Evolutionary conservation across 1,140 invertebrate genomes (phyloP), one percentile per base, ranked within the genome.

Genomic region (Lucilia sericata): DNA sequence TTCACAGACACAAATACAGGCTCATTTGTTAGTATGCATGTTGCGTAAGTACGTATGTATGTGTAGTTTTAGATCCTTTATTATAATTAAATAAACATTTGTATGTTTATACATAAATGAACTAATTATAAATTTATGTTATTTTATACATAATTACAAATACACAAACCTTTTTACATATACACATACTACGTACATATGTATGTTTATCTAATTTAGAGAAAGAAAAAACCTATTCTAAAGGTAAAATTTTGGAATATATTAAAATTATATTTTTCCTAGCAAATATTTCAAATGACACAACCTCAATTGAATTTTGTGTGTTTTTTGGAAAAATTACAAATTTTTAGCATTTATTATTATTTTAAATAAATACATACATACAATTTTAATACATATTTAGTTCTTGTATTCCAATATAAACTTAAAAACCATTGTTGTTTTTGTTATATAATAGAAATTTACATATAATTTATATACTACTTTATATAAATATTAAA

Each of bases 71-170:
- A 65, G 17, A 70, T 70, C 65, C 65, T 70, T 70, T 70, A 70
- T 70, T 70, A 19, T 70, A 70, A 70, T 70, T 70, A 70, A 70
- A 70, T 70, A 70, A 70, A 21, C 65, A 70, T 70, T 70, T 70
- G 65, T 70, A 70, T 21, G 21, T 70, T 21, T 70, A 70, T 70
- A 21, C 21, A 70, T 21, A 70, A 70, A 70, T 70, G 65, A 21
- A 70, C 65, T 70, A 70, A 70, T 70, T 70, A 70, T 70, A 70
- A 70, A 70, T 70, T 70, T 70, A 70, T 70, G 65, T 70, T 70
- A 70, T 70, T 70, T 70, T 51, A 51, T 13, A 80, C 76, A 80
- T 51, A 49, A 25, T n/a, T 47, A 49, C 21, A 51, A 19, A 51
- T 5, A 19, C 75, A 78, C 75, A 78, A n/a, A 8, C 74, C 2